These are phyloP conservation scores for Miniopterus natalensis DNA, from an alignment of 2,113 vertebrate species.

Conservation along the genomic window DNA sequence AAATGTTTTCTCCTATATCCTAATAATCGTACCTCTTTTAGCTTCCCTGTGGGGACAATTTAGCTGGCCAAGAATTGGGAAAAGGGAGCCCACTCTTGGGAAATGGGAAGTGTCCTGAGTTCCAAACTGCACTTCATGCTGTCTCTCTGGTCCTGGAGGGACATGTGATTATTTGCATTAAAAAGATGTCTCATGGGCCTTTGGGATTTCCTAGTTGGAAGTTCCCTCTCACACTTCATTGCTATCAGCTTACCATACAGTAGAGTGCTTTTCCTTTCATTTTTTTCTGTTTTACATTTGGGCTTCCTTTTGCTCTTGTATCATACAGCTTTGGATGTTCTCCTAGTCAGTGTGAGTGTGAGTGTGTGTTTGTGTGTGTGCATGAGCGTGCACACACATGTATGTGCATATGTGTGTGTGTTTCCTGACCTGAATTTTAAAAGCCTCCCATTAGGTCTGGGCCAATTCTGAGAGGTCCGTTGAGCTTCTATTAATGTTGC, in stretches of 20 bases:
- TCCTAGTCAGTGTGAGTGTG: background rate
- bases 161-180: background rate
- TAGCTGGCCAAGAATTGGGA: background rate
- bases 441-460: background rate
- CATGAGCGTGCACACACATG: too few species aligned
- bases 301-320: background rate
- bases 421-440: conserved; percentile 42
- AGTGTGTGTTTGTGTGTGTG: background rate
- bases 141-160: background rate
- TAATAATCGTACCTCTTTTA: conserved; percentile 46
- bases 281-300: background rate
- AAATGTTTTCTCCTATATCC: background rate
- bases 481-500: background rate
- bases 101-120: background rate
- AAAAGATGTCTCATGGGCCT: background rate
- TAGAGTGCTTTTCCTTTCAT: background rate
- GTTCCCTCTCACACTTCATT: background rate
- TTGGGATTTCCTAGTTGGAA: background rate
- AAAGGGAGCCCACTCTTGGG: background rate
- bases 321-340: background rate
- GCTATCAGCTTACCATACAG: background rate
- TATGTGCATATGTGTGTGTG: background rate
- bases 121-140: background rate
- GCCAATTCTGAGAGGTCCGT: background rate
- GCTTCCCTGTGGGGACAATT: background rate